Evolutionary conservation across 2,113 vertebrate genomes (phyloP).

Genomic region (Bothrops jararaca): DNA sequence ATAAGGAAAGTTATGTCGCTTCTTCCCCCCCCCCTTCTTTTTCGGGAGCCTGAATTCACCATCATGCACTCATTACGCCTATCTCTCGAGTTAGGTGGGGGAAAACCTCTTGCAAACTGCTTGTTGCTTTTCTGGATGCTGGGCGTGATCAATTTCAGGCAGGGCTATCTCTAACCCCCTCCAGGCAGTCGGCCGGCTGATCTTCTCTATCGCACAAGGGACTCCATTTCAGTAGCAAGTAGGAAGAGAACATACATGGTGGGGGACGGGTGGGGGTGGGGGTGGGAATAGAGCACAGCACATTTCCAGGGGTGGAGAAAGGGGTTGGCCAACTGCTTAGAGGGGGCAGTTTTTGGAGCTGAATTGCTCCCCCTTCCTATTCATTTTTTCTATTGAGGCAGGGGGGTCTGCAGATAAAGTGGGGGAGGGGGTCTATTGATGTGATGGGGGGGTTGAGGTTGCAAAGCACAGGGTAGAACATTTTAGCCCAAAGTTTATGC

Average conservation of each 20-base stretch:
- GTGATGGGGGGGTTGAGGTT: background rate
- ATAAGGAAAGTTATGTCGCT: background rate
- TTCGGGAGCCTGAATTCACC: background rate
- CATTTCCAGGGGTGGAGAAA: background rate
- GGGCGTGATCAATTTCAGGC: background rate
- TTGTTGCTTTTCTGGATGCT: background rate
- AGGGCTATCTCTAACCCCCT: background rate
- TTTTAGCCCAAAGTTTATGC: background rate
- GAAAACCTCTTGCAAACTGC: background rate
- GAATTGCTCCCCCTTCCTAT: no score
- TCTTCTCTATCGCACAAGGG: background rate
- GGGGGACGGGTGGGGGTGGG: background rate
- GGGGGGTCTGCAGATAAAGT: background rate
- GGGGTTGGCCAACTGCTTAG: background rate
- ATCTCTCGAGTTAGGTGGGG: background rate
- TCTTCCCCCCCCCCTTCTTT: background rate
- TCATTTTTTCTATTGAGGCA: background rate
- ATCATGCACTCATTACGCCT: background rate
- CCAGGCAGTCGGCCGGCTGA: background rate
- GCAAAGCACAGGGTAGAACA: constrained; percentile 14
- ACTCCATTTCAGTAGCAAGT: background rate
- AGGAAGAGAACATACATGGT: background rate
- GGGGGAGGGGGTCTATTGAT: background rate
- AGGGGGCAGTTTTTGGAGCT: background rate
- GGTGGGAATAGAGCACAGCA: background rate